These are phyloP conservation scores for Rhingia campestris DNA, from an alignment of 2,888 invertebrate species.

Conservation along the genomic window DNA sequence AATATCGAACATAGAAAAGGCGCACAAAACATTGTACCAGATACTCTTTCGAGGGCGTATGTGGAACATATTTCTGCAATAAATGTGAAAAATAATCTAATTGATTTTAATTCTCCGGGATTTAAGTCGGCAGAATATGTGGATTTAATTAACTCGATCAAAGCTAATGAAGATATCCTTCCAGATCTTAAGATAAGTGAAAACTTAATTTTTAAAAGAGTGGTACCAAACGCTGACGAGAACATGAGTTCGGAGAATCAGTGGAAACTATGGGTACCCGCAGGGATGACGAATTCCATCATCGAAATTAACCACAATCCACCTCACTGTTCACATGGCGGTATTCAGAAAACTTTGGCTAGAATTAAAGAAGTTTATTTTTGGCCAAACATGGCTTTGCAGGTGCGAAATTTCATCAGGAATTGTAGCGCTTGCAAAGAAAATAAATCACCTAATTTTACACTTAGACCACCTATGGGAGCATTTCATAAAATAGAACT, in stretches of 20 bases:
- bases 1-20: too few relatives aligned
- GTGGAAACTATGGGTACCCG: neutral
- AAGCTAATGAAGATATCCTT: neutral
- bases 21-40: too few relatives aligned
- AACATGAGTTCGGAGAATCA: neutral
- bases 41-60: constrained; percentile 9
- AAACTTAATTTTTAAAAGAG: neutral
- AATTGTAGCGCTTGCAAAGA: neutral
- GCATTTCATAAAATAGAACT: constrained; percentile 2
- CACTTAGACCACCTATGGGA: constrained; percentile 55
- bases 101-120: neutral
- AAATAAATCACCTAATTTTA: neutral
- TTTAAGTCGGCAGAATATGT: neutral
- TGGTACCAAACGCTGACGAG: neutral
- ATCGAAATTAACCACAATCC: neutral
- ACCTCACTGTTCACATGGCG: neutral
- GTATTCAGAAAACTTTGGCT: neutral
- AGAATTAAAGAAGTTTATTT: neutral
- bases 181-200: neutral
- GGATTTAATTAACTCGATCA: neutral
- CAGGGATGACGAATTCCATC: neutral
- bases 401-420: neutral
- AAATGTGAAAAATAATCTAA: neutral
- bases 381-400: neutral
- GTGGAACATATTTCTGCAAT: constrained; percentile 11